phyloP scores from a whole-genome alignment of 2,797 vertebrate genomes.

The Nannoperca australis region DNA sequence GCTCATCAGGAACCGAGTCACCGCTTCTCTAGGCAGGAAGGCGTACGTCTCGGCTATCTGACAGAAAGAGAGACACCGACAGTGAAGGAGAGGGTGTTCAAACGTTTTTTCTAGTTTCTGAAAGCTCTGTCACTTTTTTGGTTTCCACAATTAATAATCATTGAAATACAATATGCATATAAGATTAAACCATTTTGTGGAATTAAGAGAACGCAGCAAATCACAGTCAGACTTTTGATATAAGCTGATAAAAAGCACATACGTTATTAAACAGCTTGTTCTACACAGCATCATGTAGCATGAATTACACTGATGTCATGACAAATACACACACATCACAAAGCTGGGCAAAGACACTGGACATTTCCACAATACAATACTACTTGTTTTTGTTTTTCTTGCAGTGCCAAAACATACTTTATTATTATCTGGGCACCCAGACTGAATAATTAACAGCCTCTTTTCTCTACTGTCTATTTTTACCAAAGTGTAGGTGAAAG shows the following conservation, averaged over 20 bases:
- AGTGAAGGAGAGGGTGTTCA: background rate
- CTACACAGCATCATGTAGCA: background rate
- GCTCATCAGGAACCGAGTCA: slow-evolving; percentile 98
- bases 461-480: slow-evolving; percentile 49
- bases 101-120: background rate
- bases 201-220: background rate
- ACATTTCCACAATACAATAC: background rate
- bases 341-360: no score
- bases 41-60: slow-evolving; percentile 99
- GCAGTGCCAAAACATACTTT: background rate
- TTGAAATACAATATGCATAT: background rate
- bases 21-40: slow-evolving; percentile 95
- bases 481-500: slow-evolving; percentile 47
- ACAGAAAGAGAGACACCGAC: background rate
- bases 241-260: background rate
- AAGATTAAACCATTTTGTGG: background rate
- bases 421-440: background rate
- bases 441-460: slow-evolving; percentile 66
- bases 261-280: background rate
- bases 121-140: background rate
- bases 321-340: no score
- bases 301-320: background rate
- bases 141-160: no score
- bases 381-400: no score
- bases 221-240: no score